phyloP scores from a whole-genome alignment of 2,797 vertebrate genomes.

The Mus spretus region DNA sequence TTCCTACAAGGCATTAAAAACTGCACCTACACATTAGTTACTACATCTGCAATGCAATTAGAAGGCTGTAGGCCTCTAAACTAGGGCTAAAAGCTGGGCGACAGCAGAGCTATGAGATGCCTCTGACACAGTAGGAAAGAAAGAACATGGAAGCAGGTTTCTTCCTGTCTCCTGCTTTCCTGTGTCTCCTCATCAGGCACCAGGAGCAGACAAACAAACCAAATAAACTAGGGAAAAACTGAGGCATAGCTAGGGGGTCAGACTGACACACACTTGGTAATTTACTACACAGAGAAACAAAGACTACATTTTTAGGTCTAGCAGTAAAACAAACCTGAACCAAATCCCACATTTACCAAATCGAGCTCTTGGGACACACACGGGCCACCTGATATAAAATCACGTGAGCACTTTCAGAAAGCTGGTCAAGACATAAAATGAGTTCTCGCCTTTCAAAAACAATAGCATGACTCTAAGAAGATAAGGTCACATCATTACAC shows the following conservation, averaged over 20 bases:
- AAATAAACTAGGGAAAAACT: constrained; percentile 57
- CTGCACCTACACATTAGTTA: constrained; percentile 7
- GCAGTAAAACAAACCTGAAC: constrained; percentile 14
- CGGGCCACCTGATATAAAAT: constrained; percentile 30
- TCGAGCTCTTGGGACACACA: constrained; percentile 26
- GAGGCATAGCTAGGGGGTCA: constrained; percentile 39
- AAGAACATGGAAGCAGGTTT: constrained; percentile 4
- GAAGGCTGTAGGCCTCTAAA: constrained; percentile 13
- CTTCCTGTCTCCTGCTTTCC: constrained; percentile 68
- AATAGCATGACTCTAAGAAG: constrained; percentile 17
- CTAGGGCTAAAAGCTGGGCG: constrained; percentile 59
- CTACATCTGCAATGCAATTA: background rate
- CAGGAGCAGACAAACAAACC: constrained; percentile 48
- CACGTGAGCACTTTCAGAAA: constrained; percentile 38
- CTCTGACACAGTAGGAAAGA: constrained; percentile 21
- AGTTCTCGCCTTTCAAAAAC: constrained; percentile 31
- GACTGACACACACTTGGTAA: constrained; percentile 27
- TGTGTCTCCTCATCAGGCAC: constrained; percentile 61
- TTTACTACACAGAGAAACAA: constrained; percentile 40
- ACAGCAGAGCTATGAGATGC: constrained; percentile 46
- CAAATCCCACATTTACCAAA: constrained; percentile 56
- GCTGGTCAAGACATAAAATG: background rate
- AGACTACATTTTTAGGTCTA: constrained; percentile 46
- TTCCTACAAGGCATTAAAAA: constrained; percentile 54
- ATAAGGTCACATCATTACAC: background rate